A percentile compares a stretch with the other conserved stretches of the same genome.
These are phyloP conservation scores for Liolophura sinensis DNA, from an alignment of 1,140 invertebrate genomes.

Conservation along the genomic window DNA sequence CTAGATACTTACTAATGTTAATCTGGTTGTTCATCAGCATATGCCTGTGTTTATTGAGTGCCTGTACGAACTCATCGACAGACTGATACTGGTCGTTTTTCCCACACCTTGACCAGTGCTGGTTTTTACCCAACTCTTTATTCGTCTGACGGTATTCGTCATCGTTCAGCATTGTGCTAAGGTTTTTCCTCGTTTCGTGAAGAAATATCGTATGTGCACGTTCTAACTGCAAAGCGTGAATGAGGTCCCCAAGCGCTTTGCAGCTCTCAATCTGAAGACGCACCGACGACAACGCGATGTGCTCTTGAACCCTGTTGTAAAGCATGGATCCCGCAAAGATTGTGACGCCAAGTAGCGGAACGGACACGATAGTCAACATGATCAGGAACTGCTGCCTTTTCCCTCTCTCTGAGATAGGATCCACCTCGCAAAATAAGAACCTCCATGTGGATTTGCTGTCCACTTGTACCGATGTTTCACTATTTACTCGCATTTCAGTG, in stretches of 20 bases:
- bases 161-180: too few species aligned
- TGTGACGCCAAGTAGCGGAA: slow-evolving; percentile 6
- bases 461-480: too few species aligned
- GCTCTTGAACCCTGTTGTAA: background rate
- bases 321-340: slow-evolving; percentile 5
- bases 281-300: background rate
- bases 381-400: slow-evolving; percentile 12
- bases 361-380: slow-evolving; percentile 3
- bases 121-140: too few species aligned
- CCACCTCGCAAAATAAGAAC: slow-evolving; percentile 11
- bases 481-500: too few species aligned
- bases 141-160: too few species aligned
- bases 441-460: too few species aligned
- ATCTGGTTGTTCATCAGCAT: too few species aligned
- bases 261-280: slow-evolving; percentile 5
- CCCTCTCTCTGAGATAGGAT: slow-evolving; percentile 16
- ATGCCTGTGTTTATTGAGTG: too few species aligned
- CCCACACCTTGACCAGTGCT: too few species aligned
- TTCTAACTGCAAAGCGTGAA: slow-evolving; percentile 18
- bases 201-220: slow-evolving; percentile 10
- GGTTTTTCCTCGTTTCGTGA: slow-evolving; percentile 1
- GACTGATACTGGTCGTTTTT: too few species aligned
- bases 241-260: slow-evolving; percentile 9
- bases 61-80: too few species aligned
- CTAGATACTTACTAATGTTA: too few species aligned